Percentiles rank a stretch among this genome's conserved stretches.
These are phyloP conservation scores for Trichomycterus rosablanca DNA, from an alignment of 2,113 vertebrate species.

Conservation along the genomic window DNA sequence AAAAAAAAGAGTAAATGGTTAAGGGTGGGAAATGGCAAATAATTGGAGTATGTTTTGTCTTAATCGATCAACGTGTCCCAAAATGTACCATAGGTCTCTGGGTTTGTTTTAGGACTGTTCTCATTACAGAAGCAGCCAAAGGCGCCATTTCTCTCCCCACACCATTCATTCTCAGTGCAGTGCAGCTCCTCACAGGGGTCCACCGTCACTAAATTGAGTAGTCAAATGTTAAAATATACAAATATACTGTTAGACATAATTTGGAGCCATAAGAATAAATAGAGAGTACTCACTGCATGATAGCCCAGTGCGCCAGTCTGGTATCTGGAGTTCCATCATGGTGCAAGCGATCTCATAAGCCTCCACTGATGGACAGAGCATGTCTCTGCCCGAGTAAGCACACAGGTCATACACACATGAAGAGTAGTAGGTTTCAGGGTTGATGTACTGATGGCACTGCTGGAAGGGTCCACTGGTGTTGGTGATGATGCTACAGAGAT, in stretches of 20 bases:
- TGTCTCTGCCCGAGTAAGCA: conserved; percentile 55
- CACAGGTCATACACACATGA: conserved; percentile 60
- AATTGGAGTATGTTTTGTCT: too few relatives aligned
- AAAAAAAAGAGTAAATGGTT: background rate
- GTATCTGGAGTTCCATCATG: conserved; percentile 36
- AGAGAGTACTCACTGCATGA: conserved; percentile 47
- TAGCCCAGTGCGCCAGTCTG: conserved; percentile 47
- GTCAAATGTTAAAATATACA: too few relatives aligned
- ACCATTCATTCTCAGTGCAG: conserved; percentile 64
- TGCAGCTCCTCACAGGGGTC: conserved; percentile 54
- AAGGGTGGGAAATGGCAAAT: background rate
- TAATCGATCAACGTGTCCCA: background rate
- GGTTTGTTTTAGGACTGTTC: conserved; percentile 29
- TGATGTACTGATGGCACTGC: conserved; percentile 47
- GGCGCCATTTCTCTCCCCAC: conserved; percentile 54
- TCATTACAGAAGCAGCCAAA: conserved; percentile 66
- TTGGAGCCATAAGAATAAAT: background rate
- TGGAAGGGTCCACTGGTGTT: conserved; percentile 56
- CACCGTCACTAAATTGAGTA: background rate
- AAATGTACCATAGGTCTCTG: conserved; percentile 51
- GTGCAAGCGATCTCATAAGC: conserved; percentile 56
- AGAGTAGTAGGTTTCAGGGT: conserved; percentile 46
- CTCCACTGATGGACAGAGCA: conserved; percentile 48
- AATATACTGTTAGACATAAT: too few relatives aligned
- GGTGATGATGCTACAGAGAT: conserved; percentile 54